Conservation (phyloP, 1,140 invertebrate species). For the Drosophila seguyi region DNA sequence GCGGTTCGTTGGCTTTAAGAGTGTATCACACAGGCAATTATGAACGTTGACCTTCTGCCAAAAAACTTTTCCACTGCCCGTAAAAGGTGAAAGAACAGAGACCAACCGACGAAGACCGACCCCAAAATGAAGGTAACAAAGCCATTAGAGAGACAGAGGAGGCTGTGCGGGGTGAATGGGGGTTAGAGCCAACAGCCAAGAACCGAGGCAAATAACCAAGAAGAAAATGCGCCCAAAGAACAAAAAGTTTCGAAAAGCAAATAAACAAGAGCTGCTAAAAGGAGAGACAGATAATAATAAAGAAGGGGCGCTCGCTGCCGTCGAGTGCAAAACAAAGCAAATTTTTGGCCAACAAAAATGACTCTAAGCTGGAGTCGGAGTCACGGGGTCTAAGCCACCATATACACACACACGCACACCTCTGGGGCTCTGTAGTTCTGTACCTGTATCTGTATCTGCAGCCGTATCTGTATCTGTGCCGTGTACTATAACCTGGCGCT, state of each 20-base stretch:
- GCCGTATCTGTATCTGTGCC: slow-evolving; percentile 13
- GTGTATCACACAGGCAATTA: slow-evolving; percentile 57
- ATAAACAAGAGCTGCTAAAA: slow-evolving; percentile 46
- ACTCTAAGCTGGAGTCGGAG: slow-evolving; percentile 35
- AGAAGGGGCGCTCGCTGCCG: slow-evolving; percentile 26
- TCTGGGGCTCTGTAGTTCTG: slow-evolving; percentile 25
- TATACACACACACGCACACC: slow-evolving; percentile 3
- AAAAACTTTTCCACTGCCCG: slow-evolving; percentile 63
- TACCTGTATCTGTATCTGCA: slow-evolving; percentile 20
- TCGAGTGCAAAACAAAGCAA: slow-evolving; percentile 52
- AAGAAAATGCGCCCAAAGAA: slow-evolving; percentile 46
- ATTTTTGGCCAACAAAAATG: slow-evolving; percentile 63
- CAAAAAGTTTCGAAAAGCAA: slow-evolving; percentile 50
- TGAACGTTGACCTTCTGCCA: slow-evolving; percentile 76
- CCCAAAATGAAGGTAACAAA: slow-evolving; percentile 43
- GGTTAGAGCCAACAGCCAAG: slow-evolving; percentile 5
- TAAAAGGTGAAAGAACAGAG: slow-evolving; percentile 46
- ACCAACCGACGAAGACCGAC: slow-evolving; percentile 19
- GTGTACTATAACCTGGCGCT: slow-evolving; percentile 65
- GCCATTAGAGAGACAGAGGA: slow-evolving; percentile 27
- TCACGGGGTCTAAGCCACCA: slow-evolving; percentile 46
- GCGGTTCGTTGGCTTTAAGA: slow-evolving; percentile 53
- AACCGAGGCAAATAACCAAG: slow-evolving; percentile 30
- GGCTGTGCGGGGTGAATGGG: not conserved
- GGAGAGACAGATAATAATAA: slow-evolving; percentile 37